Evolutionary conservation across 2,888 invertebrate genomes (phyloP), one percentile per base, ranked within the genome.

Genomic region (Chesias legatella): DNA sequence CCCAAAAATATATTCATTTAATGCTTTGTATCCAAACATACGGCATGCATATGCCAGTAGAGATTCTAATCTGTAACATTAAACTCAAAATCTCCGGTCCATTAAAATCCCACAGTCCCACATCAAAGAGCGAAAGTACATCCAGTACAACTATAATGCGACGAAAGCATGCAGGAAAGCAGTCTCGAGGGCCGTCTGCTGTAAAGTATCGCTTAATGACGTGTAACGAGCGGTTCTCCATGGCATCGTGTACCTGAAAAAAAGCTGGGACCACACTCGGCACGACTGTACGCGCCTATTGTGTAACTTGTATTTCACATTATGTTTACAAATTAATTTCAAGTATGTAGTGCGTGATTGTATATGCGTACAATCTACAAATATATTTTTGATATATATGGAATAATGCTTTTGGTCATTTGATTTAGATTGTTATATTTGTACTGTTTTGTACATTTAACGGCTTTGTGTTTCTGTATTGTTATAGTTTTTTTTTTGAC

Each of bases 171-270:
- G 64, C 68, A 61, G 63, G 58, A 59, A 73, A 74, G 76, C 75
- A 76, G 85, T 86, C 86, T 86, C 86, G 79, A 88, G 86, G 70
- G 79, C 83, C 86, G 86, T 88, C 86, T 88, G 83, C 84, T 71
- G 80, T 82, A 86, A 84, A 88, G 86, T 86, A 88, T 88, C 84
- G 85, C 84, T 83, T 88, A 88, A 88, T 86, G 86, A 88, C 84
- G 84, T 84, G 86, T 84, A 85, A 86, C 86, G 83, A 85, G 83
- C 78, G 65, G 76, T 77, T 78, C 77, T 70, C 73, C 60, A 65
- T 64, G 62, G 66, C 68, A 71, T 66, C 68, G 73, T 66, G 71
- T 72, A 73, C 71, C 66, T 69, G 70, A 66, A 75, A 74, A n/a
- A 76, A 69, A 64, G 52, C 54, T 51, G 56, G 52, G 53, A 55